Conservation (phyloP, 2,888 invertebrate genomes). For the Caenorhabditis imperialis region DNA sequence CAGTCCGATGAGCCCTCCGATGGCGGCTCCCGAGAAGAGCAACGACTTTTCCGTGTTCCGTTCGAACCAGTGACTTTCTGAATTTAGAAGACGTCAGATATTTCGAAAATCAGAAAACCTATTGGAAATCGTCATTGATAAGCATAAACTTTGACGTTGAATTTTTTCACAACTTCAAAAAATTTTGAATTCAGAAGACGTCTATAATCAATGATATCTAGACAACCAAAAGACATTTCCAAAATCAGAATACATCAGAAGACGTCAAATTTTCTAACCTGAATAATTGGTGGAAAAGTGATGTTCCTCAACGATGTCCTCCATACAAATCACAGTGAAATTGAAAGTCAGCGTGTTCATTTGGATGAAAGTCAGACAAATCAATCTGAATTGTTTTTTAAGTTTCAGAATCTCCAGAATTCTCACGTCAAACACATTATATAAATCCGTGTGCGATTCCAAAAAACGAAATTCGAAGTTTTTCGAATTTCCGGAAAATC, state of each 20-base stretch:
- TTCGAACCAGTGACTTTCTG: slow-evolving; percentile 57
- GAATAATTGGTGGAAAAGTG: background rate
- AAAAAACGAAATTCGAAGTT: slow-evolving; percentile 46
- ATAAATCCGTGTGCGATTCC: slow-evolving; percentile 38
- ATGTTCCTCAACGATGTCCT: slow-evolving; percentile 22
- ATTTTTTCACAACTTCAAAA: background rate
- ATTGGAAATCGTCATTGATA: background rate
- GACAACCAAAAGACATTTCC: no score
- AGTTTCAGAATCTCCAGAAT: background rate
- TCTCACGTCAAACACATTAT: slow-evolving; percentile 40
- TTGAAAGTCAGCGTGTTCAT: slow-evolving; percentile 46
- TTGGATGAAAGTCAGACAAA: slow-evolving; percentile 36
- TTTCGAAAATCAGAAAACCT: background rate
- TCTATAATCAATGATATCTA: background rate
- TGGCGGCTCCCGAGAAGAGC: slow-evolving; percentile 52
- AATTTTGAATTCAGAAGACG: background rate
- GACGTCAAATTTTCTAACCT: slow-evolving; percentile 22
- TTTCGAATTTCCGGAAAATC: slow-evolving; percentile 30
- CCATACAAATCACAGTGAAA: slow-evolving; percentile 60
- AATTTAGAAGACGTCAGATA: background rate
- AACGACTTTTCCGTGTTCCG: slow-evolving; percentile 43
- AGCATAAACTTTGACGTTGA: background rate
- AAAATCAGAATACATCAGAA: no score
- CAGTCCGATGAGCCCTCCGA: slow-evolving; percentile 53
- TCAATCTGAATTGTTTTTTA: slow-evolving; percentile 18